phyloP scores from a whole-genome alignment of 2,113 vertebrate genomes.

The Micromys minutus region DNA sequence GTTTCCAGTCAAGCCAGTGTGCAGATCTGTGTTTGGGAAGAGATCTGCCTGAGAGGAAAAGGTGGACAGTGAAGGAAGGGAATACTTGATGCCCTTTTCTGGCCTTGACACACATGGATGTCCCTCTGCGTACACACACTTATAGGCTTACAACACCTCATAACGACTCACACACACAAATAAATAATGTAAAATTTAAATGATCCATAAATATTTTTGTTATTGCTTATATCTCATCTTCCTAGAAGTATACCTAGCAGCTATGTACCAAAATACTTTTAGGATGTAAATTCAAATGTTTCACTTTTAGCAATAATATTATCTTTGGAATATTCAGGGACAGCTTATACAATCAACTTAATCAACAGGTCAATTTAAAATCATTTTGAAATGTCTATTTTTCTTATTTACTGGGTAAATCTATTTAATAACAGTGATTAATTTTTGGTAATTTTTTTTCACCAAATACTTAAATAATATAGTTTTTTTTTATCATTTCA shows the following conservation, averaged over 20 bases:
- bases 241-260: too few relatives aligned
- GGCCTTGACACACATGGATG: too few relatives aligned
- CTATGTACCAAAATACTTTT: neutral
- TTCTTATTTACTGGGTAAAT: neutral
- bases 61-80: too few relatives aligned
- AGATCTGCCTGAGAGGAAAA: too few relatives aligned
- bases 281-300: neutral
- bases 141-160: neutral
- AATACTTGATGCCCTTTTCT: too few relatives aligned
- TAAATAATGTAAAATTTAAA: neutral
- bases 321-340: neutral
- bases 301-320: neutral
- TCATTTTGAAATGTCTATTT: slow-evolving; percentile 24
- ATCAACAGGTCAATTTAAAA: neutral
- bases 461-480: neutral
- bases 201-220: slow-evolving; percentile 14
- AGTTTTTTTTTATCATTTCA: neutral
- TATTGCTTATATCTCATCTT: neutral
- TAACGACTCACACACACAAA: neutral
- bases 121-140: too few relatives aligned
- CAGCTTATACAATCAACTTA: neutral
- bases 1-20: too few relatives aligned
- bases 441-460: neutral
- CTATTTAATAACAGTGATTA: neutral
- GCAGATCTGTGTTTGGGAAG: too few relatives aligned